These are phyloP conservation scores for Esox niger DNA, from an alignment of 2,113 vertebrate genomes.

Conservation along the genomic window DNA sequence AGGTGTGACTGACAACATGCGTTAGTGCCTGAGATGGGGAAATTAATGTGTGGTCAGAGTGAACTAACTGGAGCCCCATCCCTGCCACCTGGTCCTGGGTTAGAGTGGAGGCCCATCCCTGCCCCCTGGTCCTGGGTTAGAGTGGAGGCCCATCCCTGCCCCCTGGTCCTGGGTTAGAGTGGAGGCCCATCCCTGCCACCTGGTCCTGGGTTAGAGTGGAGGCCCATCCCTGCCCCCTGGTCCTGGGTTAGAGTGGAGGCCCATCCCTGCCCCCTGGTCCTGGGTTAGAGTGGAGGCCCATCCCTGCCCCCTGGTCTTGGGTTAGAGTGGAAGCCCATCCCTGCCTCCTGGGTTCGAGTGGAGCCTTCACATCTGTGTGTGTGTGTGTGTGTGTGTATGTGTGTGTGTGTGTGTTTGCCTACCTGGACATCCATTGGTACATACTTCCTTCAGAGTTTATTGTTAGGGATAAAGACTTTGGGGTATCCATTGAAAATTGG, in stretches of 20 bases:
- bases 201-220: neutral
- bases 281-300: neutral
- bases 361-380: too few relatives aligned
- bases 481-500: too few relatives aligned
- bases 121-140: neutral
- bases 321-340: neutral
- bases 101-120: too few relatives aligned
- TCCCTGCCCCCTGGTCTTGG: conserved; percentile 4
- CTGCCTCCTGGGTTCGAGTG: neutral
- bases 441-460: neutral
- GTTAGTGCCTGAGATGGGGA: neutral
- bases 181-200: too few relatives aligned
- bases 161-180: neutral
- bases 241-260: neutral
- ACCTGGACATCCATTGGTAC: too few relatives aligned
- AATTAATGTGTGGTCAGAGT: too few relatives aligned
- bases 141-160: neutral
- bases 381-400: too few relatives aligned
- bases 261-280: too few relatives aligned
- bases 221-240: conserved; percentile 1
- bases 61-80: neutral
- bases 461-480: too few relatives aligned
- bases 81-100: conserved; percentile 6
- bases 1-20: neutral
- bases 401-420: too few relatives aligned